These are phyloP conservation scores for Mesorhabditis spiculigera DNA, from an alignment of 2,888 invertebrate genomes.

Conservation along the genomic window DNA sequence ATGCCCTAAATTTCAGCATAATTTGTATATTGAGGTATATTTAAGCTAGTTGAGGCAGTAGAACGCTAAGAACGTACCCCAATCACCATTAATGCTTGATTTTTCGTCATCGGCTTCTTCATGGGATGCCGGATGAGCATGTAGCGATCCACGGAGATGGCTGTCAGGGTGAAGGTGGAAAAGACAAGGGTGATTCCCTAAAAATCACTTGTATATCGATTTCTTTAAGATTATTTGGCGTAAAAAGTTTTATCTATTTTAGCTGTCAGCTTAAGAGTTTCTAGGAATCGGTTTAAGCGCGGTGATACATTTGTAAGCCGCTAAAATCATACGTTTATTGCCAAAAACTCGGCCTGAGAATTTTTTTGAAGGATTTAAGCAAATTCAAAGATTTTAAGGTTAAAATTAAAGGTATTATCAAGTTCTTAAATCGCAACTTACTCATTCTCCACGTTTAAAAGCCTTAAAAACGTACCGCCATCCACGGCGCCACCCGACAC, in stretches of 20 bases:
- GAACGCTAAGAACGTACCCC: slow-evolving; percentile 22
- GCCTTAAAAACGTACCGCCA: slow-evolving; percentile 32
- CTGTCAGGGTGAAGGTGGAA: slow-evolving; percentile 52
- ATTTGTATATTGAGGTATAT: no score
- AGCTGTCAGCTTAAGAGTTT: background rate
- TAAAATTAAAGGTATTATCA: background rate
- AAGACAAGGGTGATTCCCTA: slow-evolving; percentile 48
- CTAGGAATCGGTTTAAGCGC: background rate
- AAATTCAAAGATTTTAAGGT: background rate
- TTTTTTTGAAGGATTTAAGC: no score
- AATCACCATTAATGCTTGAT: slow-evolving; percentile 47
- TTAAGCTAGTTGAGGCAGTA: background rate
- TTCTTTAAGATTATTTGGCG: no score
- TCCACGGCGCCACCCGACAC: slow-evolving; percentile 50
- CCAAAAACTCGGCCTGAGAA: no score
- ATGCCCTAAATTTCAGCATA: slow-evolving; percentile 28
- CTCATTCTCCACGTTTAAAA: background rate
- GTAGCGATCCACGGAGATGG: slow-evolving; percentile 51
- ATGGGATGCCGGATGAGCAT: slow-evolving; percentile 54
- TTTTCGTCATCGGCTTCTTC: slow-evolving; percentile 50
- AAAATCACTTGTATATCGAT: slow-evolving; percentile 8
- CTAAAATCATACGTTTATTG: no score
- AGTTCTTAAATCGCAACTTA: background rate
- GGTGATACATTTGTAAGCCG: background rate
- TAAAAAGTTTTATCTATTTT: background rate